Evolutionary conservation across 92 coral and sea anemone genomes (phyloP), one percentile per base, ranked within the genome.

Genomic region (Umimayanthus chanpuru): DNA sequence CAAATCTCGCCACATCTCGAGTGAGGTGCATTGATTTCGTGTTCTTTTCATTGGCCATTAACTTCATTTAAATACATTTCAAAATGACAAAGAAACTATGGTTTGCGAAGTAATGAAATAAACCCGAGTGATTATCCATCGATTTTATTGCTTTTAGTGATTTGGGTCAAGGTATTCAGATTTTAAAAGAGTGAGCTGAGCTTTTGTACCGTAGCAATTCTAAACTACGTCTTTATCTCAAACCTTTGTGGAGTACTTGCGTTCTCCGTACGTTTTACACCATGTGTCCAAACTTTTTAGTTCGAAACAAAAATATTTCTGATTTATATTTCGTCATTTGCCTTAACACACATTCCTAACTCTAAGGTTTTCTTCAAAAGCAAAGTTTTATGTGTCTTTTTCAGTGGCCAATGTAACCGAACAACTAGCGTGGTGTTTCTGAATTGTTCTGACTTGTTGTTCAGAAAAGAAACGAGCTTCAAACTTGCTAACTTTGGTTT

Each of bases 31-130:
- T 5, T 14, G 41, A 53, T 26, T 70, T 47, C 25, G 77, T 29
- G 20, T 23, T 32, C 43, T 41, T 82, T 82, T 68, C 87, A 43
- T 32, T 70, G 78, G 67, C 77, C 47, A 70, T 83, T 71, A 83
- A 72, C 65, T 26, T 67, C 67, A 29, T 70, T 68, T 70, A 47
- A 70, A 83, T 70, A 43, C 56, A 74, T 41, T 83, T 44, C 87
- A 36, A 70, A 44, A 70, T 49, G 78, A 49, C 87, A 83, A 82
- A 82, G 77, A 67, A 70, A 65, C 25, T 82, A 67, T 83, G 87
- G 78, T 83, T 83, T 70, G 64, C 79, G 15, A 70, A 68, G 77
- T 41, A 83, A 83, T 83, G 87, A 72, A 83, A 83, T 44, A 74
- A 68, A 83, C 67, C 64, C 41, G 20, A 70, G 43, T 67, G 65